These are phyloP conservation scores for Drosophila chauvacae DNA, from an alignment of 1,140 invertebrate species.

Conservation along the genomic window DNA sequence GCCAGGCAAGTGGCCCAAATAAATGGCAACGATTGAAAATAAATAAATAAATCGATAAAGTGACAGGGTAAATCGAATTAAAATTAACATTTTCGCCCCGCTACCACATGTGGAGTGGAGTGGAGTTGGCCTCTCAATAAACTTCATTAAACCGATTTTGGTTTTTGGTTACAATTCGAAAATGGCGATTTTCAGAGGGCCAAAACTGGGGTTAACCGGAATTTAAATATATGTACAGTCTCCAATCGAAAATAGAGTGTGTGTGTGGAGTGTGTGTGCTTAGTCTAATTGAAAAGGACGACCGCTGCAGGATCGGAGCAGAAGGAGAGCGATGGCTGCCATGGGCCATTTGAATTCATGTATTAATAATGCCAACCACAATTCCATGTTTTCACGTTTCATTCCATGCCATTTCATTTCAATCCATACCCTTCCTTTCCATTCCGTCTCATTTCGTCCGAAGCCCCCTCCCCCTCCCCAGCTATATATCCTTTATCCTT, in stretches of 20 bases:
- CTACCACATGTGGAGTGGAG: neutral
- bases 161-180: conserved; percentile 36
- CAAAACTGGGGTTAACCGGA: conserved; percentile 36
- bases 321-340: neutral
- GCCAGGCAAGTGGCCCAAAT: neutral
- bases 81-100: conserved; percentile 39
- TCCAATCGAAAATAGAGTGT: conserved; percentile 4
- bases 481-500: conserved; percentile 10
- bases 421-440: conserved; percentile 34
- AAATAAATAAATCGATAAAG: conserved; percentile 37
- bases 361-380: conserved; percentile 62
- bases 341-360: conserved; percentile 45
- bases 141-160: conserved; percentile 48
- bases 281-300: conserved; percentile 60
- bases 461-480: neutral
- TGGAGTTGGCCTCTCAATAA: conserved; percentile 34
- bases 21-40: neutral
- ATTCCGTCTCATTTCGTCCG: conserved; percentile 39
- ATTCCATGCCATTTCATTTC: conserved; percentile 58
- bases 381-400: conserved; percentile 60
- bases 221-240: conserved; percentile 22
- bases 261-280: conserved; percentile 19
- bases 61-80: conserved; percentile 41
- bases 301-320: conserved; percentile 45
- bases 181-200: conserved; percentile 5